Evolutionary conservation across 2,888 invertebrate species (phyloP).

Genomic region (Metacarcinus magister): DNA sequence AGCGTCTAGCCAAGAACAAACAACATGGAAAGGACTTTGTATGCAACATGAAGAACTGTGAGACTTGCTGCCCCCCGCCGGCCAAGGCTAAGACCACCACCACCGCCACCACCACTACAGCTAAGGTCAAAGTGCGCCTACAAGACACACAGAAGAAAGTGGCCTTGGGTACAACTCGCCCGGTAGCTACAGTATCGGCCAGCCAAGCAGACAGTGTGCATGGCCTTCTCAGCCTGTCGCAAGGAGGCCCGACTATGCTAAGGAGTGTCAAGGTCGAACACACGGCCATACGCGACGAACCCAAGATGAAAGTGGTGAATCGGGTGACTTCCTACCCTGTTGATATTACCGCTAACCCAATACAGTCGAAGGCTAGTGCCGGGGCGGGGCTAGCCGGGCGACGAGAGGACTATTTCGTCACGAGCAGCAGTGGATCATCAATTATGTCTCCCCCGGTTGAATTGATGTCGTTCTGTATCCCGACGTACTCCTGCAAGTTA

Average conservation of each 20-base stretch:
- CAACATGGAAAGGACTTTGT: constrained; percentile 82
- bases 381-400: not conserved
- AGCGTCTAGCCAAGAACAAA: constrained; percentile 72
- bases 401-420: constrained; percentile 77
- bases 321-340: constrained; percentile 76
- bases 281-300: not conserved
- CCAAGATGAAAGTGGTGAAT: constrained; percentile 75
- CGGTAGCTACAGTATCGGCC: not conserved
- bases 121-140: constrained; percentile 56
- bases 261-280: constrained; percentile 51
- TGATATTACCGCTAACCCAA: constrained; percentile 73
- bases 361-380: not conserved
- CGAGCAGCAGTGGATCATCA: constrained; percentile 58
- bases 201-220: constrained; percentile 17
- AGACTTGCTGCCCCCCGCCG: constrained; percentile 68
- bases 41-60: constrained; percentile 81
- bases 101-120: not conserved
- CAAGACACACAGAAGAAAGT: constrained; percentile 27
- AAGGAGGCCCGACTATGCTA: not conserved
- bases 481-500: constrained; percentile 82
- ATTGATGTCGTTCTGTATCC: constrained; percentile 82
- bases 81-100: not conserved
- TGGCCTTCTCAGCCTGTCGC: not conserved
- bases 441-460: constrained; percentile 81
- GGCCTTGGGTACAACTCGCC: not conserved